Evolutionary conservation across 2,797 vertebrate species (phyloP).

Genomic region (Chromis chromis): DNA sequence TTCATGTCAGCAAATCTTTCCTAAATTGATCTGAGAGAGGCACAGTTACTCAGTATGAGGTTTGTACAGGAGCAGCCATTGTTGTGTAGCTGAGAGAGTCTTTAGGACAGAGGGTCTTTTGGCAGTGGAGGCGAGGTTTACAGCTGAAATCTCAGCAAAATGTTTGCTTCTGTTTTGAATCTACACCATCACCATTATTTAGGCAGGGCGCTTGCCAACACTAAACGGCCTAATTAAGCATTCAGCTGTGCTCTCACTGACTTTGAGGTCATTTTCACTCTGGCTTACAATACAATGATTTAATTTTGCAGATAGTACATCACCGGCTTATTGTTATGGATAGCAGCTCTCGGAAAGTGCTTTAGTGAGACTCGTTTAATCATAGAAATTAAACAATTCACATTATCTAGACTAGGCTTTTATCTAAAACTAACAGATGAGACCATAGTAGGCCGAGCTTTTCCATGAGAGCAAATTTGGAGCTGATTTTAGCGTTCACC

Average conservation of each 20-base stretch:
- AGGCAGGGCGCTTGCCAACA: slow-evolving; percentile 70
- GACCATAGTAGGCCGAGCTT: slow-evolving; percentile 32
- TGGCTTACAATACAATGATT: slow-evolving; percentile 70
- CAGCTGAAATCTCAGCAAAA: slow-evolving; percentile 72
- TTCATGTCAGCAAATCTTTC: slow-evolving; percentile 8
- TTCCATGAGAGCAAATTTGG: slow-evolving; percentile 22
- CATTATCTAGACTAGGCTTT: slow-evolving; percentile 48
- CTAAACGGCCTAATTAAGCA: slow-evolving; percentile 76
- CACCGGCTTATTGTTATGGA: slow-evolving; percentile 70
- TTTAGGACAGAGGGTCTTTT: slow-evolving; percentile 59
- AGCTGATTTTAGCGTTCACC: slow-evolving; percentile 42
- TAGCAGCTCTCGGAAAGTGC: slow-evolving; percentile 54
- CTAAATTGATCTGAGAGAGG: not conserved
- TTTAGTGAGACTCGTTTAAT: slow-evolving; percentile 58
- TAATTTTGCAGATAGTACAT: slow-evolving; percentile 72
- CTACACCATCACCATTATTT: slow-evolving; percentile 75
- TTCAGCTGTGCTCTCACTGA: slow-evolving; percentile 69
- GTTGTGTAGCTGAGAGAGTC: slow-evolving; percentile 47
- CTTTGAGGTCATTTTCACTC: slow-evolving; percentile 78
- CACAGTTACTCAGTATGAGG: slow-evolving; percentile 19
- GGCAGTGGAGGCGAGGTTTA: slow-evolving; percentile 59
- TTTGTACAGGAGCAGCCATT: slow-evolving; percentile 24
- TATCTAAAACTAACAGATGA: slow-evolving; percentile 54
- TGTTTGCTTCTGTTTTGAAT: slow-evolving; percentile 74
- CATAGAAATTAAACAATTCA: slow-evolving; percentile 59